Base-by-base conservation (phyloP, 1,140 invertebrate species). In the Drosophila orena region DNA sequence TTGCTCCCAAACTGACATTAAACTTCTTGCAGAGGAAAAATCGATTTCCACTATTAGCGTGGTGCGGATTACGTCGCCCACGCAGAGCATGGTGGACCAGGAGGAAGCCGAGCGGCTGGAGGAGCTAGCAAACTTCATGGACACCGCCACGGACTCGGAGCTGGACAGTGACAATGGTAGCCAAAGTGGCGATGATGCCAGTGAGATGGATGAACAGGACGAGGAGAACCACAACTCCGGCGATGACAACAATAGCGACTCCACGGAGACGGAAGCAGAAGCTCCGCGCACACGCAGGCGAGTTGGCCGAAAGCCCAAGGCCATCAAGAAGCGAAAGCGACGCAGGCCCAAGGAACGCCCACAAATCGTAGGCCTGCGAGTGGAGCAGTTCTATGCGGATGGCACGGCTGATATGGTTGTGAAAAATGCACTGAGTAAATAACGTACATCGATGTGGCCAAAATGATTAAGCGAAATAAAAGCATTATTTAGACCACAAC, bases 51-150 rank as follows among this genome's bases (percentile, higher is more conserved):
- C 90, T 30, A 92, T 92, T 6, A 92, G 91, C 57, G 92, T 92
- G 46, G 78, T 92, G 20, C 81, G 92, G 1, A 24, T 92, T 6
- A 91, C 90, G 3, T 92, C 92, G 22, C 92, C 92, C 7, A 92
- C 91, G 11, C 92, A 91, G 0, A 92, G 92, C 49, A 92, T 92
- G 89, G 44, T 88, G 7, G 91, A 92, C 46, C 90, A 92, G 56
- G 91, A 92, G 62, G 88, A 92, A 66, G 42, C 68, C 2, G 86
- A 91, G 49, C 78, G 79, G 6, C 35, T 78, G 3, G 78, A 90
- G 42, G 90, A 91, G 47, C 37, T 90, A n/a, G 60, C 80, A 3
- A 70, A 74, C 11, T 81, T 78, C 27, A 50, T 91, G 11, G 77
- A 79, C 24, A n/a, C 57, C 14, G 49, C 43, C 17, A 68, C 74